Base-by-base conservation (phyloP, 2,113 vertebrate species). In the Paedocypris sp. region DNA sequence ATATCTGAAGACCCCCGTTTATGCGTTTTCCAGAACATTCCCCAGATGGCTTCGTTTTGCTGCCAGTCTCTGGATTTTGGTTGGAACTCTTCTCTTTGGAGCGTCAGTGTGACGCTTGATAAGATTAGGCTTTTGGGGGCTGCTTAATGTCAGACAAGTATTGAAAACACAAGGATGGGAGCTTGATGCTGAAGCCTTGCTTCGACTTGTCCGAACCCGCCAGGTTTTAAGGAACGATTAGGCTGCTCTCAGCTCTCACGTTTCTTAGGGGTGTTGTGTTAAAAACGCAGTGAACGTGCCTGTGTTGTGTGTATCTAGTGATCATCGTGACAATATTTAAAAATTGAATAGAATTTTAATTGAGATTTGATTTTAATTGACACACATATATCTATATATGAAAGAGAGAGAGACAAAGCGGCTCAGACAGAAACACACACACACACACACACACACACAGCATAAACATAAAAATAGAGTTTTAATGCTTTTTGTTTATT, bases 121-220 rank as follows among this genome's bases (percentile, higher is more conserved):
- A 64, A 58, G 41, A 54, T 10, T 28, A 15, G 19, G 23, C n/a
- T 38, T 26, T 46, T 15, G n/a, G 11, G 54, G 19, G 29, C 61
- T 64, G 53, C 13, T 39, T 32, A 49, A 15, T 19, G 28, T 69
- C 53, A 33, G 23, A 7, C 8, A 58, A 32, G 35, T 23, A 39
- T 53, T 42, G 29, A 57, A 13, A 31, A 56, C 19, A 35, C 46
- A 19, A 32, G 60, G 38, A 22, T 43, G 53, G 29, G 16, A 20
- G 20, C 20, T 49, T 18, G 49, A n/a, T n/a, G 22, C 13, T 41
- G 29, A 18, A 64, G 16, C 11, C 8, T 25, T 52, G 52, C 11
- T 41, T 16, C 15, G 13, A 25, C 67, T 57, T 69, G 67, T 33
- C 61, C 7, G 18, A 16, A 47, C 67, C 38, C 52, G 67, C 26